Conservation (phyloP, 2,888 invertebrate species). For the Kuschelorhynchus macadamiae region DNA sequence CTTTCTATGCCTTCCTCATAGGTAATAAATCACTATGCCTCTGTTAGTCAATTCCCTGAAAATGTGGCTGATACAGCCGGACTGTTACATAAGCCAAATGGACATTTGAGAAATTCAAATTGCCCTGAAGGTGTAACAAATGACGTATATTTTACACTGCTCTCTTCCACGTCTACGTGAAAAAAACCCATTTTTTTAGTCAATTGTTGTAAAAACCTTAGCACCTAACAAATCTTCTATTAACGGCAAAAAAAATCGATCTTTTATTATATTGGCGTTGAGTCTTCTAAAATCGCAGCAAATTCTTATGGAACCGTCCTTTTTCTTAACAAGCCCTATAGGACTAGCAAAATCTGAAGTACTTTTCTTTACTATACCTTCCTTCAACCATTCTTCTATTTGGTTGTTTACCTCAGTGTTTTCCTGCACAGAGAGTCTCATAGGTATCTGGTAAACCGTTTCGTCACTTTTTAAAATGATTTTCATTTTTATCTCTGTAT, state of each 20-base stretch:
- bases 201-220: slow-evolving; percentile 57
- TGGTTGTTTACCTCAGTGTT: slow-evolving; percentile 43
- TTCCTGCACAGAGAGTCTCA: slow-evolving; percentile 51
- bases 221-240: slow-evolving; percentile 62
- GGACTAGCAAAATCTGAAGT: slow-evolving; percentile 54
- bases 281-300: slow-evolving; percentile 25
- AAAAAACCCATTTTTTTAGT: slow-evolving; percentile 63
- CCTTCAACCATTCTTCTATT: slow-evolving; percentile 47
- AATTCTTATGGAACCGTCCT: background rate
- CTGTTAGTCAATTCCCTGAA: slow-evolving; percentile 54
- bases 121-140: slow-evolving; percentile 64
- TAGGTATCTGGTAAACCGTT: slow-evolving; percentile 44
- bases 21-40: too few relatives aligned
- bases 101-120: slow-evolving; percentile 64
- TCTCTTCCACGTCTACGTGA: slow-evolving; percentile 59
- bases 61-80: slow-evolving; percentile 60
- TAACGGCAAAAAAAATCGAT: slow-evolving; percentile 60
- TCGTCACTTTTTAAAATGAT: slow-evolving; percentile 40
- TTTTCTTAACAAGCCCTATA: slow-evolving; percentile 49
- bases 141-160: slow-evolving; percentile 59
- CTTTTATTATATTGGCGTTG: slow-evolving; percentile 48
- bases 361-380: slow-evolving; percentile 53
- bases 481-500: slow-evolving; percentile 41
- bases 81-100: slow-evolving; percentile 64
- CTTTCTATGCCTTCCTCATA: too few relatives aligned